Conservation (phyloP, 2,113 vertebrate species). For the Daubentonia madagascariensis region DNA sequence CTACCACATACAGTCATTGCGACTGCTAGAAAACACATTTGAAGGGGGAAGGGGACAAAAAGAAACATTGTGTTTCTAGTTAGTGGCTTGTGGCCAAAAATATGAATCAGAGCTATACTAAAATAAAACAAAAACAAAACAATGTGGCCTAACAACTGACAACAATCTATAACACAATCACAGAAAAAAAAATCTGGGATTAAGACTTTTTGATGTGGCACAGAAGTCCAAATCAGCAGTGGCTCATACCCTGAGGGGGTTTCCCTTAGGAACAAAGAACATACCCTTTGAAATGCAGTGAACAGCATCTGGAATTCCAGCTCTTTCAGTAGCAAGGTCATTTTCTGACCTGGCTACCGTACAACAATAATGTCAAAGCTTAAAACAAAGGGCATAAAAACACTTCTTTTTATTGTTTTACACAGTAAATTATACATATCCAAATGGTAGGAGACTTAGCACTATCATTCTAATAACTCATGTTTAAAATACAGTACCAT, state of each 20-base stretch:
- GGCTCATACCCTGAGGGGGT: conserved; percentile 1
- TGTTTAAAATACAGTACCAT: conserved; percentile 12
- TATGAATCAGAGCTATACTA: conserved; percentile 52
- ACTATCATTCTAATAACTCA: conserved; percentile 14
- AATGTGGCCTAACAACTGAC: conserved; percentile 5
- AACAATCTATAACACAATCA: conserved; percentile 45
- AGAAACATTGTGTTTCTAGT: conserved; percentile 31
- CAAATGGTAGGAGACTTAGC: conserved; percentile 9
- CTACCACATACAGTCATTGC: conserved; percentile 25
- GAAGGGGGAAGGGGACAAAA: background rate
- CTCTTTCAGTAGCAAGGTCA: conserved; percentile 54
- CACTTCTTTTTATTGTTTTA: background rate
- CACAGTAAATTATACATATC: conserved; percentile 7
- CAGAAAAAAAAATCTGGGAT: background rate
- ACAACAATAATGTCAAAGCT: conserved; percentile 6
- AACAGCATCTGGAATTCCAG: conserved; percentile 9
- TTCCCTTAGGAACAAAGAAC: conserved; percentile 37
- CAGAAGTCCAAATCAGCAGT: conserved; percentile 15
- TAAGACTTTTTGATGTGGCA: conserved; percentile 24
- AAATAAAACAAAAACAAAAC: background rate
- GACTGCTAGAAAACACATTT: conserved; percentile 42
- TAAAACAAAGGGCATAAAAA: conserved; percentile 29
- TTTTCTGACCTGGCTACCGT: conserved; percentile 18
- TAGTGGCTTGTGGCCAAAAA: conserved; percentile 51
- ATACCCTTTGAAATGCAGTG: conserved; percentile 32